A percentile compares a stretch with the other conserved stretches of the same genome.
Conservation (phyloP, 2,888 invertebrate genomes). For the Agonum fuliginosum region DNA sequence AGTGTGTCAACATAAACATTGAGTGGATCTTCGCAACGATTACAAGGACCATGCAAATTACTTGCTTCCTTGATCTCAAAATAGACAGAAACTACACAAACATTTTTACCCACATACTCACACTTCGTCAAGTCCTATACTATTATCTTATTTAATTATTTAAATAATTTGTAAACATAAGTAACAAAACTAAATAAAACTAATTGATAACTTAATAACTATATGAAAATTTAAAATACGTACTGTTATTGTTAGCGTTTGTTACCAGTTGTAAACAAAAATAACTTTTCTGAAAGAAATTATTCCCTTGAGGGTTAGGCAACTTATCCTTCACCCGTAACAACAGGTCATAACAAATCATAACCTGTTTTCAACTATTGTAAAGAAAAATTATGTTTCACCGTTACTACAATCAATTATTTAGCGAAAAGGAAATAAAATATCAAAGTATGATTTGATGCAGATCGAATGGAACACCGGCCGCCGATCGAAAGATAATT, state of each 20-base stretch:
- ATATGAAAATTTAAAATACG: too few relatives aligned
- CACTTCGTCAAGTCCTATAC: too few relatives aligned
- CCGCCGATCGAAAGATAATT: slow-evolving; percentile 14
- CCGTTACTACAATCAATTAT: slow-evolving; percentile 23
- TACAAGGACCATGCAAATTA: slow-evolving; percentile 48
- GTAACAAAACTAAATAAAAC: too few relatives aligned
- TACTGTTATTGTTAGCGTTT: too few relatives aligned
- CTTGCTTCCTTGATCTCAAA: slow-evolving; percentile 46
- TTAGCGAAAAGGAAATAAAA: slow-evolving; percentile 4
- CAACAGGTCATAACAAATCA: not conserved
- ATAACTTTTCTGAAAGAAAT: not conserved
- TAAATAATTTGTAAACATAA: too few relatives aligned
- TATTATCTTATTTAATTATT: too few relatives aligned
- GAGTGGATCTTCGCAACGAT: not conserved
- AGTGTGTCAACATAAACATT: slow-evolving; percentile 24
- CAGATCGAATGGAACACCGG: slow-evolving; percentile 27
- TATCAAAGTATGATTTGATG: slow-evolving; percentile 40
- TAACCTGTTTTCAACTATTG: not conserved
- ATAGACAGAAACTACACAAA: slow-evolving; percentile 44
- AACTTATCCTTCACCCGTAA: not conserved
- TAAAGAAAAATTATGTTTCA: slow-evolving; percentile 20
- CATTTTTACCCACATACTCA: slow-evolving; percentile 10
- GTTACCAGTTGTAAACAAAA: too few relatives aligned
- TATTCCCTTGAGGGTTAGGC: not conserved
- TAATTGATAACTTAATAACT: too few relatives aligned